Percentiles rank a stretch among this genome's conserved stretches.
Conservation (phyloP, 1,140 invertebrate genomes). For the Mycetomoellerius zeteki region DNA sequence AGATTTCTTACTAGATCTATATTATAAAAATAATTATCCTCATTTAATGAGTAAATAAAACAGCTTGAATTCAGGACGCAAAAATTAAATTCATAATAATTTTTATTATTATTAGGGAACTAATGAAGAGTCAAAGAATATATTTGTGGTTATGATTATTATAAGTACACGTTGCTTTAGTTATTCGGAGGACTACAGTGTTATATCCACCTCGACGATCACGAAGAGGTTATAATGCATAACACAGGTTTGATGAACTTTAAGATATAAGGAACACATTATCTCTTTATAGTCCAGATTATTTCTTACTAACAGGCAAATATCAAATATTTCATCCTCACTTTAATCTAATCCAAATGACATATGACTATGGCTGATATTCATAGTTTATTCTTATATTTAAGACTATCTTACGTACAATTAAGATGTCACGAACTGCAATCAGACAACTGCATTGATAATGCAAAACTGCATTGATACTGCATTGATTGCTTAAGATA, state of each 20-base stretch:
- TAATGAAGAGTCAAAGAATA: no score
- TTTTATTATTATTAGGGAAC: not conserved
- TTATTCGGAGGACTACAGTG: not conserved
- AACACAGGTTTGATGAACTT: not conserved
- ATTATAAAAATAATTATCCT: not conserved
- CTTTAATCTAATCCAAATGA: not conserved
- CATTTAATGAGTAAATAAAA: not conserved
- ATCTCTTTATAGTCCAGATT: not conserved
- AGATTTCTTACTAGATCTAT: not conserved
- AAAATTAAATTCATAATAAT: not conserved
- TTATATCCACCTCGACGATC: not conserved
- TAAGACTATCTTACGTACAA: no score
- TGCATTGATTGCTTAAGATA: no score
- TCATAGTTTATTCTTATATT: no score
- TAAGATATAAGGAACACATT: not conserved
- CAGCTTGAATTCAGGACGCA: not conserved
- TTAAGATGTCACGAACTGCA: no score
- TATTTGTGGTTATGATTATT: no score
- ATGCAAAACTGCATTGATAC: no score
- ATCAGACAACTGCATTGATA: no score
- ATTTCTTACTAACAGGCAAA: not conserved
- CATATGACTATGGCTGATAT: no score
- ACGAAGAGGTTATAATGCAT: not conserved
- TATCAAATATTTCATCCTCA: not conserved
- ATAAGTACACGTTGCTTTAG: no score